These are phyloP conservation scores for Aphodius granarius DNA, from an alignment of 2,888 invertebrate genomes.

Conservation along the genomic window DNA sequence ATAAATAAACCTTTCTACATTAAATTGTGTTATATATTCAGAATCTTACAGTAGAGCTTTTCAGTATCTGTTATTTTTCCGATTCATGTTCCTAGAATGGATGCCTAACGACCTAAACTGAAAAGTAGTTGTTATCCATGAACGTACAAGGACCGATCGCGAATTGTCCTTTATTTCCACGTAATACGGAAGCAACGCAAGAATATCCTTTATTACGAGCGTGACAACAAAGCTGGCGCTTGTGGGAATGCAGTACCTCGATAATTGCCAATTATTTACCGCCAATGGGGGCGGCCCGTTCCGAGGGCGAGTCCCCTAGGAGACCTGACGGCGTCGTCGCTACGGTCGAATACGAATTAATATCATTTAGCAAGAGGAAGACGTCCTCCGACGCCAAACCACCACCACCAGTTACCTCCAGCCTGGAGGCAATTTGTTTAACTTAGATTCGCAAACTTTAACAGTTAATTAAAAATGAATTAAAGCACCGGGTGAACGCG, in stretches of 20 bases:
- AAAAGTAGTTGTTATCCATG: background rate
- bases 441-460: conserved; percentile 17
- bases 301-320: background rate
- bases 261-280: background rate
- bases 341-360: background rate
- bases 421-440: conserved; percentile 16
- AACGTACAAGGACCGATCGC: background rate
- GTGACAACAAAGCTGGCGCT: background rate
- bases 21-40: no score
- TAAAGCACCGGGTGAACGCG: background rate
- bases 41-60: no score
- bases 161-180: background rate
- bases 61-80: no score
- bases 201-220: background rate
- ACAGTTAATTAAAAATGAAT: conserved; percentile 24
- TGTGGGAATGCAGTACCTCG: background rate
- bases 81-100: no score
- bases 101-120: background rate
- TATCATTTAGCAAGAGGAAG: background rate
- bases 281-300: background rate
- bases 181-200: background rate
- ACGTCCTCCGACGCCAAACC: background rate
- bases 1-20: no score
- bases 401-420: background rate
- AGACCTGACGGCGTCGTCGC: background rate